Conservation (phyloP, 2,888 invertebrate species). For the Napeogenes sylphis region DNA sequence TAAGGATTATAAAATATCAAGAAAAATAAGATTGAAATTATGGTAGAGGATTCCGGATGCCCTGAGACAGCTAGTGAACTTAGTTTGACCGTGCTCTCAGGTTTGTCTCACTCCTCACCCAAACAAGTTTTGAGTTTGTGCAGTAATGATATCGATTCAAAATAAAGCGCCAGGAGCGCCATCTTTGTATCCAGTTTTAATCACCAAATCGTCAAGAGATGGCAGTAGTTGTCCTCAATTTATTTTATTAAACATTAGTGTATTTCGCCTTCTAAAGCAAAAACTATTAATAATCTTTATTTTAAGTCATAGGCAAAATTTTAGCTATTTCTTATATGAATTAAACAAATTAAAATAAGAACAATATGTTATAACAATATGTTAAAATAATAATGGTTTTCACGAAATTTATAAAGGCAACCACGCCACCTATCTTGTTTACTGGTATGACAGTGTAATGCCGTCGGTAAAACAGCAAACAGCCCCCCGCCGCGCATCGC, state of each 20-base stretch:
- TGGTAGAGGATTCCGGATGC: background rate
- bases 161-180: constrained; percentile 21
- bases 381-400: background rate
- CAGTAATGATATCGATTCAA: constrained; percentile 25
- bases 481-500: constrained; percentile 49
- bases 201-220: constrained; percentile 5
- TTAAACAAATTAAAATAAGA: background rate
- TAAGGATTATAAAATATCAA: too few relatives aligned
- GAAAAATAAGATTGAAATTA: background rate
- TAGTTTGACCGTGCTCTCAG: constrained; percentile 1
- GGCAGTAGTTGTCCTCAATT: constrained; percentile 6
- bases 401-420: constrained; percentile 5
- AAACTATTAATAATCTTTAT: too few relatives aligned
- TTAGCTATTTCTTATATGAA: too few relatives aligned
- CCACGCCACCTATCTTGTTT: constrained; percentile 60
- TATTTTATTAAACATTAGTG: too few relatives aligned
- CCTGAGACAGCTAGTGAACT: constrained; percentile 8
- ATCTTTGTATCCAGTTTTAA: constrained; percentile 3
- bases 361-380: background rate
- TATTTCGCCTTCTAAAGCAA: too few relatives aligned
- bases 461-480: constrained; percentile 45
- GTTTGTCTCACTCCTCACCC: background rate
- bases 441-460: constrained; percentile 42
- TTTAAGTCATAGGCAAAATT: too few relatives aligned
- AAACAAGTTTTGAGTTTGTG: constrained; percentile 22